A percentile compares a stretch with the other conserved stretches of the same genome.
Conservation (phyloP, 2,113 vertebrate genomes). For the Cynopterus brachyotis region DNA sequence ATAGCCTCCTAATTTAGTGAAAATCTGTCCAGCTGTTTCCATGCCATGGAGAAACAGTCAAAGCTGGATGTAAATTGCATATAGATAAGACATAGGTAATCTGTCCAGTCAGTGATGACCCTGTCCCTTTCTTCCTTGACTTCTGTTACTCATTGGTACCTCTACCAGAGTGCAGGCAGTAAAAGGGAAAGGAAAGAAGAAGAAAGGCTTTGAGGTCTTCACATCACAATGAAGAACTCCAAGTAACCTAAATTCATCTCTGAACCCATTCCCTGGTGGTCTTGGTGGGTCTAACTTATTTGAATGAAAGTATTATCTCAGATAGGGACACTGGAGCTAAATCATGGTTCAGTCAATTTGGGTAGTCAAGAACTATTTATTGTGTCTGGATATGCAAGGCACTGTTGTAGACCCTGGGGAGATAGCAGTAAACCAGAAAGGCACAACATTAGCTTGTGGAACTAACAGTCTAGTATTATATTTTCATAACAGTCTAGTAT, state of each 20-base stretch:
- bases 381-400: neutral
- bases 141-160: slow-evolving; percentile 13
- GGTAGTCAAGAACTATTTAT: neutral
- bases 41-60: neutral
- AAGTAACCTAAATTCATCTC: neutral
- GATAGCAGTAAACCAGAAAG: slow-evolving; percentile 12
- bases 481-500: slow-evolving; percentile 38
- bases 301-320: neutral
- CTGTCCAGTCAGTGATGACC: neutral
- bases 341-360: neutral
- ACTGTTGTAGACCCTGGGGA: neutral
- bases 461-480: neutral
- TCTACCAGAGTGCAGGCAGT: slow-evolving; percentile 70
- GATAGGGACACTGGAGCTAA: neutral
- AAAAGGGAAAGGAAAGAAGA: slow-evolving; percentile 58
- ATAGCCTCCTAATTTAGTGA: neutral
- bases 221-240: neutral
- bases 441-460: neutral
- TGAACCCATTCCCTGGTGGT: neutral
- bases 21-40: neutral
- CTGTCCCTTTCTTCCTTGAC: neutral
- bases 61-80: neutral
- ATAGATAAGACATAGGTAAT: neutral
- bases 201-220: neutral
- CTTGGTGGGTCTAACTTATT: neutral